Conservation (phyloP, 2,888 invertebrate genomes). For the Tenthredo distinguenda region DNA sequence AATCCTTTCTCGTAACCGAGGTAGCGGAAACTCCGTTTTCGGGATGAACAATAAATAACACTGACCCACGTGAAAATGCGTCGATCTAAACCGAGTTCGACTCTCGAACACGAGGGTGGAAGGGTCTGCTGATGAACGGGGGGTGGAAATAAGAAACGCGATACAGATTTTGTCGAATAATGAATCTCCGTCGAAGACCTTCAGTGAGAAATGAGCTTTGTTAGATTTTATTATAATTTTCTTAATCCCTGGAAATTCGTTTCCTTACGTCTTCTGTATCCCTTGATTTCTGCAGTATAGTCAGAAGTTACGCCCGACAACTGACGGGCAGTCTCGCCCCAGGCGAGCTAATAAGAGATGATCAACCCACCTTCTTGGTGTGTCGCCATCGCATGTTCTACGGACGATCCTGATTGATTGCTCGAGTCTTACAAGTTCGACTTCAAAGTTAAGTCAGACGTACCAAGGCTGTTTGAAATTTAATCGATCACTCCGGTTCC, state of each 20-base stretch:
- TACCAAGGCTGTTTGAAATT: constrained; percentile 3
- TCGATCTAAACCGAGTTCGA: constrained; percentile 1
- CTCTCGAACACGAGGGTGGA: not conserved
- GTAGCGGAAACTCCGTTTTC: not conserved
- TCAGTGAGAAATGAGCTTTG: not conserved
- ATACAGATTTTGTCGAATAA: constrained; percentile 19
- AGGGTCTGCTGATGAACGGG: not conserved
- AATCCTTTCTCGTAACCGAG: not conserved
- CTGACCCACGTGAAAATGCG: constrained; percentile 1
- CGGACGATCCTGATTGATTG: constrained; percentile 25
- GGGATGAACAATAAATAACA: constrained; percentile 18
- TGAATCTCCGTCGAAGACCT: not conserved
- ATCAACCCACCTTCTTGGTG: not conserved
- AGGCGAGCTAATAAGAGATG: constrained; percentile 26
- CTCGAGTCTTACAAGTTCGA: not conserved
- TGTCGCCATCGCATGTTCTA: not conserved
- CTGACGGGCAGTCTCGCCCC: constrained; percentile 34
- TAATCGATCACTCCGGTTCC: constrained; percentile 18
- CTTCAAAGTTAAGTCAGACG: constrained; percentile 21
- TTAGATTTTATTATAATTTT: not conserved
- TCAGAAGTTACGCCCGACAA: not conserved
- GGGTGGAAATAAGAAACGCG: constrained; percentile 34
- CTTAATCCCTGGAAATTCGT: not conserved
- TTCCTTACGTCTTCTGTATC: not conserved
- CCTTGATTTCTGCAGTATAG: not conserved